These are phyloP conservation scores for Trachemys scripta DNA, from an alignment of 2,113 vertebrate genomes.

Conservation along the genomic window DNA sequence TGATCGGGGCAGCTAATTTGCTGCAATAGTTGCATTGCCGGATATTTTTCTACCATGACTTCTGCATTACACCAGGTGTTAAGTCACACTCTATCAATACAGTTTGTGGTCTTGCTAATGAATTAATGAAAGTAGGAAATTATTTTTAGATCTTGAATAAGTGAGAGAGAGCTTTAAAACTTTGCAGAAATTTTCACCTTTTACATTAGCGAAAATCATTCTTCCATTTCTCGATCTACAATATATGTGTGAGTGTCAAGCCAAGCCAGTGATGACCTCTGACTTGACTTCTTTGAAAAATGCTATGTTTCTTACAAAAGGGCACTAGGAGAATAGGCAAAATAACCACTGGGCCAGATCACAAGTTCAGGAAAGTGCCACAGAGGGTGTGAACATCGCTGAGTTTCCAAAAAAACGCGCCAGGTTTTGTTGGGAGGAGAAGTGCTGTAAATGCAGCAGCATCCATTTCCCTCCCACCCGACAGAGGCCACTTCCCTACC, in stretches of 20 bases:
- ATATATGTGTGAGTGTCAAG: constrained; percentile 46
- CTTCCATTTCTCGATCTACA: background rate
- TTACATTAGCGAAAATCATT: constrained; percentile 11
- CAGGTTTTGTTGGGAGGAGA: background rate
- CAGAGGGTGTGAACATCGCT: background rate
- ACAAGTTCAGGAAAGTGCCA: constrained; percentile 36
- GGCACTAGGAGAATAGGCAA: constrained; percentile 23
- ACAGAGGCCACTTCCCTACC: background rate
- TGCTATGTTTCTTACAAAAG: constrained; percentile 15
- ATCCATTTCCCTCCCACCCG: background rate
- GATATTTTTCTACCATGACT: background rate
- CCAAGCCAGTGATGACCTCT: constrained; percentile 28
- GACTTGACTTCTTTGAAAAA: constrained; percentile 46
- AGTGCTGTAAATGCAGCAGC: background rate
- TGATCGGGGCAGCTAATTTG: background rate
- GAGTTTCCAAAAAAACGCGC: constrained; percentile 1
- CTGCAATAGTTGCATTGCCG: background rate
- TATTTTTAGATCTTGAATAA: constrained; percentile 51
- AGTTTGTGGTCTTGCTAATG: constrained; percentile 1
- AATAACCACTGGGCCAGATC: constrained; percentile 16
- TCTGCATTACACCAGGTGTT: background rate
- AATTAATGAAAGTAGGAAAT: constrained; percentile 24
- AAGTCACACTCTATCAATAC: background rate
- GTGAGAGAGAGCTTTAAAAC: constrained; percentile 12
- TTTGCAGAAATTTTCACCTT: constrained; percentile 7